A percentile compares a stretch with the other conserved stretches of the same genome.
Conservation (phyloP, 2,888 invertebrate genomes). For the Calameuta filiformis region DNA sequence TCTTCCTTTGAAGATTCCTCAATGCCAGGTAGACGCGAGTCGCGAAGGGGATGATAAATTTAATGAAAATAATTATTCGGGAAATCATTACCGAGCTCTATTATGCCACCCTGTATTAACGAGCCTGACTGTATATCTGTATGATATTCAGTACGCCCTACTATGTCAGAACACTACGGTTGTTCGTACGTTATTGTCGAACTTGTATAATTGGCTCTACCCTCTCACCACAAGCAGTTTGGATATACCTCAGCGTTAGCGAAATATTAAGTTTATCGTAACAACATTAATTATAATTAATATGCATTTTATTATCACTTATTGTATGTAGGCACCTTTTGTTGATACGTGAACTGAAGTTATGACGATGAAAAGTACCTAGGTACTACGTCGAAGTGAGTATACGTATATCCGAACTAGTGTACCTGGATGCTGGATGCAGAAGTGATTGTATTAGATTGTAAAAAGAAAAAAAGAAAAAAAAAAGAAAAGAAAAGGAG, state of each 20-base stretch:
- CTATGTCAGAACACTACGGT: constrained; percentile 26
- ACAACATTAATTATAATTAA: constrained; percentile 32
- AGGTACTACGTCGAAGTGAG: neutral
- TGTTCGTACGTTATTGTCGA: constrained; percentile 48
- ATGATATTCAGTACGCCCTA: constrained; percentile 1
- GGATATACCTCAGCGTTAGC: constrained; percentile 52
- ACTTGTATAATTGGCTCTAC: constrained; percentile 59
- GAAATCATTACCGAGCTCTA: neutral
- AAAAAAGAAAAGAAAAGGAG: no score
- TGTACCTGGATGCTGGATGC: neutral
- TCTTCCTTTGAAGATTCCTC: neutral
- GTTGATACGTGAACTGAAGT: neutral
- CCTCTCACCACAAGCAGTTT: constrained; percentile 63
- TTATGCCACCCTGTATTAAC: neutral
- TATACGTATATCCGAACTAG: neutral
- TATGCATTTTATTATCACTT: constrained; percentile 28
- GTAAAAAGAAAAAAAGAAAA: neutral
- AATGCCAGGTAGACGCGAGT: neutral
- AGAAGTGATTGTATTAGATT: neutral
- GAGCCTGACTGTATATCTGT: constrained; percentile 1
- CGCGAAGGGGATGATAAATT: neutral
- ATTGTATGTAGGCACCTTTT: constrained; percentile 21
- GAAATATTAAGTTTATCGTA: constrained; percentile 42
- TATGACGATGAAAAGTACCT: neutral
- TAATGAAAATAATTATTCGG: neutral